These are phyloP conservation scores for Orthonevra nobilis DNA, from an alignment of 2,888 invertebrate species.

Conservation along the genomic window DNA sequence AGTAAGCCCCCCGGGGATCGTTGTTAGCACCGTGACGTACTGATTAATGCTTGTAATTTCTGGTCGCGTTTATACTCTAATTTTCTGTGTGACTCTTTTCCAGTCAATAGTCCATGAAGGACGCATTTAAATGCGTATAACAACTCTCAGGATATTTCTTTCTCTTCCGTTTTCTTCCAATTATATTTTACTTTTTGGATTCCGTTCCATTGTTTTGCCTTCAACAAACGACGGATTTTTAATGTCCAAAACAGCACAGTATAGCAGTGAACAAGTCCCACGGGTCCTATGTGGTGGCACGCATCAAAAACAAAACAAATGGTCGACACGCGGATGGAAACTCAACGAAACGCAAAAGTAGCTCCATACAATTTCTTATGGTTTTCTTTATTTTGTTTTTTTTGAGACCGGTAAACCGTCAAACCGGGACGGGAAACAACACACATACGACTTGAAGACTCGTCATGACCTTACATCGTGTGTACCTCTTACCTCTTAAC, in stretches of 20 bases:
- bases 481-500: too few species aligned
- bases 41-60: slow-evolving; percentile 58
- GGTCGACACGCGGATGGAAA: slow-evolving; percentile 63
- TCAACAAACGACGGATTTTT: slow-evolving; percentile 39
- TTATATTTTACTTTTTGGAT: not conserved
- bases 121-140: slow-evolving; percentile 63
- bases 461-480: too few species aligned
- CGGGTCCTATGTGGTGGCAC: slow-evolving; percentile 52
- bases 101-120: slow-evolving; percentile 57
- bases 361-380: slow-evolving; percentile 68
- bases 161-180: not conserved
- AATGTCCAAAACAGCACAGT: slow-evolving; percentile 54
- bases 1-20: not conserved
- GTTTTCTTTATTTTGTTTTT: too few species aligned
- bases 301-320: slow-evolving; percentile 60
- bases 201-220: slow-evolving; percentile 2
- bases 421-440: slow-evolving; percentile 34
- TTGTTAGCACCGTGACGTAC: slow-evolving; percentile 11
- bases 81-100: slow-evolving; percentile 34
- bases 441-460: not conserved
- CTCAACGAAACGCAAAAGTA: slow-evolving; percentile 58
- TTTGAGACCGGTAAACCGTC: too few species aligned
- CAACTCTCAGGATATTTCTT: slow-evolving; percentile 30
- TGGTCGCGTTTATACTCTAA: slow-evolving; percentile 46
- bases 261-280: slow-evolving; percentile 44